phyloP scores from a whole-genome alignment of 2,797 vertebrate genomes.

The Nasua narica region DNA sequence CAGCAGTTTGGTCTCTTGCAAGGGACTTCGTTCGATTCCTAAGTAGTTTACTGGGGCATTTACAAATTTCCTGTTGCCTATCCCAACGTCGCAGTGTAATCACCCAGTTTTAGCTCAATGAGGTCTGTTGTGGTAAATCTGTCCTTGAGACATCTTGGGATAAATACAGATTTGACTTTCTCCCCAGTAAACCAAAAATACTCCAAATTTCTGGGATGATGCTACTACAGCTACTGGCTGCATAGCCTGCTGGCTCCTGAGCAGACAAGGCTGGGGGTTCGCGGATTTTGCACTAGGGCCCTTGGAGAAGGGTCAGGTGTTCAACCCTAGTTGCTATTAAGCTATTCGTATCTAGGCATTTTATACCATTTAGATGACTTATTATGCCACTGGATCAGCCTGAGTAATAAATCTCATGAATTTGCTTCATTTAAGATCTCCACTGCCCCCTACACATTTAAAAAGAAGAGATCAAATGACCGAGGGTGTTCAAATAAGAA shows the following conservation, averaged over 20 bases:
- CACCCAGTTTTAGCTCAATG: background rate
- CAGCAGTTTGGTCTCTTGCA: background rate
- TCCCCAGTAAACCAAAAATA: background rate
- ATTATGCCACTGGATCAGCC: background rate
- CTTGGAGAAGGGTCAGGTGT: background rate
- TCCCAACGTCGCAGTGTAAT: background rate
- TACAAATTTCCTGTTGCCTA: background rate
- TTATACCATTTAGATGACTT: background rate
- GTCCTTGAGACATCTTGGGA: background rate
- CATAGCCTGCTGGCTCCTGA: fast-evolving
- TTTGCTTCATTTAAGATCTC: background rate
- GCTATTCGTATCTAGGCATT: background rate
- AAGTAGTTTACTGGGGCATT: background rate
- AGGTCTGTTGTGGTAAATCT: background rate
- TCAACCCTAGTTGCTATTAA: background rate
- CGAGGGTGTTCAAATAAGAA: background rate
- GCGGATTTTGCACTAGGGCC: background rate
- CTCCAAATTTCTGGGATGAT: background rate
- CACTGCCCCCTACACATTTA: background rate
- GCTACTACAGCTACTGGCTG: background rate
- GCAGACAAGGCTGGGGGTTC: background rate
- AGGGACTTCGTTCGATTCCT: background rate
- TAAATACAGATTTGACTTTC: background rate
- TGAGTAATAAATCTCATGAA: background rate
- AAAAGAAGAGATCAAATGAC: background rate